phyloP scores from a whole-genome alignment of 2,113 vertebrate species.

The Pteropus alecto region DNA sequence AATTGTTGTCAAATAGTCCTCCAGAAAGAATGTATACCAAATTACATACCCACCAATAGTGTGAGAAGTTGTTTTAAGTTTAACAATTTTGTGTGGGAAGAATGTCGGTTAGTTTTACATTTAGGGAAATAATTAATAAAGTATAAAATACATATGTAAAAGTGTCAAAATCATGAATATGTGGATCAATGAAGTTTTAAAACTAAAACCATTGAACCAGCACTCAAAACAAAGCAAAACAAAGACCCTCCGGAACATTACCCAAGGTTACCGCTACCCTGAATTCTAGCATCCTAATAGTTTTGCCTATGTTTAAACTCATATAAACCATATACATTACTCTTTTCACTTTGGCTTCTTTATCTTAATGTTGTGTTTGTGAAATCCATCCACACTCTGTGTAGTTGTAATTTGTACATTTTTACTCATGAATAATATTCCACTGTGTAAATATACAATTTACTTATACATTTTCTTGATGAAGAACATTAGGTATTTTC shows the following conservation, averaged over 20 bases:
- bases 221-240: not conserved
- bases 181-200: not conserved
- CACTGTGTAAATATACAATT: not conserved
- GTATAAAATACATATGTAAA: too few species aligned
- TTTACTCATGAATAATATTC: not conserved
- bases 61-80: too few species aligned
- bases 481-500: not conserved
- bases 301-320: not conserved
- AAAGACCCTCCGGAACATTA: not conserved
- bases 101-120: too few species aligned
- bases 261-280: not conserved
- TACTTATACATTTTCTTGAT: not conserved
- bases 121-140: too few species aligned
- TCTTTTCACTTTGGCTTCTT: not conserved
- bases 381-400: not conserved
- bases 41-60: too few species aligned
- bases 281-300: not conserved
- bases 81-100: too few species aligned
- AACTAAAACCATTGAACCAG: not conserved
- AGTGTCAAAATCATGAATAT: too few species aligned
- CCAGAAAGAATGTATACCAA: too few species aligned
- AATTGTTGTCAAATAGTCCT: too few species aligned
- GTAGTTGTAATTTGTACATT: not conserved
- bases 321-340: not conserved
- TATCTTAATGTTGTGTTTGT: not conserved